Percentiles rank a stretch among this genome's conserved stretches.
These are phyloP conservation scores for Diloba caeruleocephala DNA, from an alignment of 2,888 invertebrate genomes.

Conservation along the genomic window DNA sequence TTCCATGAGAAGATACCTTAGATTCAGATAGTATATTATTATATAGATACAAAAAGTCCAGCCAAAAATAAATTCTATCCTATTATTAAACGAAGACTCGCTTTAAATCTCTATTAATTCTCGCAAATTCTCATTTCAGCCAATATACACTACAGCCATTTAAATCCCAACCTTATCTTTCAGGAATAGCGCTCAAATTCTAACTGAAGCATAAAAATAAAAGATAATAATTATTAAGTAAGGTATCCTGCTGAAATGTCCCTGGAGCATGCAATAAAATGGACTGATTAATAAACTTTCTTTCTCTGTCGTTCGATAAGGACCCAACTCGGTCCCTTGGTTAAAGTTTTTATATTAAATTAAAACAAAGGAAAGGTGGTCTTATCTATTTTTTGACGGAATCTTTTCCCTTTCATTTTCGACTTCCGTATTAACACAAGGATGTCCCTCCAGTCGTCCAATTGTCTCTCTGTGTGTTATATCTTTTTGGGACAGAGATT, in stretches of 20 bases:
- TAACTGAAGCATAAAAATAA: slow-evolving; percentile 1
- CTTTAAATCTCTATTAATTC: not conserved
- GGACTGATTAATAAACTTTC: slow-evolving; percentile 42
- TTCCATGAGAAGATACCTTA: too few relatives aligned
- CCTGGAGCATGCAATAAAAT: slow-evolving; percentile 34
- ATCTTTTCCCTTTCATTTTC: not conserved
- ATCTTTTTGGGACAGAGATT: too few relatives aligned
- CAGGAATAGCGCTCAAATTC: not conserved
- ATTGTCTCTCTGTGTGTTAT: too few relatives aligned
- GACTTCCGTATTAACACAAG: too few relatives aligned
- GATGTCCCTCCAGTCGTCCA: too few relatives aligned
- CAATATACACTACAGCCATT: not conserved
- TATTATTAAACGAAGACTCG: not conserved
- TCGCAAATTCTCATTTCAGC: not conserved
- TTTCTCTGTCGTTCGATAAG: slow-evolving; percentile 37
- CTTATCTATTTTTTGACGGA: slow-evolving; percentile 12
- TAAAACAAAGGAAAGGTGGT: slow-evolving; percentile 28
- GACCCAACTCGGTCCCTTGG: slow-evolving; percentile 7
- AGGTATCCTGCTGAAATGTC: slow-evolving; percentile 17
- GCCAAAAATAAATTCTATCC: not conserved
- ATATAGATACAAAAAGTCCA: too few relatives aligned
- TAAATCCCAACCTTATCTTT: slow-evolving; percentile 3
- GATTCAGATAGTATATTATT: too few relatives aligned
- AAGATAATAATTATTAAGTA: slow-evolving; percentile 27
- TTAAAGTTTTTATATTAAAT: slow-evolving; percentile 45